phyloP scores from a whole-genome alignment of 2,888 invertebrate species.

The Clunio marinus region DNA sequence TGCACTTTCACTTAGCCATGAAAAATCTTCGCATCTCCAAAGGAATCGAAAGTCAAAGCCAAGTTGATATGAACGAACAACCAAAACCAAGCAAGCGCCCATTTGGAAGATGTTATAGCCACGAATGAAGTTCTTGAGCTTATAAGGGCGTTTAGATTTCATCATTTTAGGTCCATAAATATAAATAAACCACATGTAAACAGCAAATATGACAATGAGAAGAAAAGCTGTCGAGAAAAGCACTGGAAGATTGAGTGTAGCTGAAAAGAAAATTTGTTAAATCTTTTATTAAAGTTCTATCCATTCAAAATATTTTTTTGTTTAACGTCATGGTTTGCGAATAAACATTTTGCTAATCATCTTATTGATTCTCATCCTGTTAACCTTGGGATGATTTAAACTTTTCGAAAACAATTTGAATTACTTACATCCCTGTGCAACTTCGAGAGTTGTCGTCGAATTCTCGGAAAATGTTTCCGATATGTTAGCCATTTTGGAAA shows the following conservation, averaged over 20 bases:
- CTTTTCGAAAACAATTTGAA: no score
- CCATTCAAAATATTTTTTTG: no score
- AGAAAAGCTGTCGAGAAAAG: background rate
- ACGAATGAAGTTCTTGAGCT: background rate
- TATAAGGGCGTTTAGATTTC: background rate
- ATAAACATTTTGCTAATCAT: no score
- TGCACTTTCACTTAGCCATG: background rate
- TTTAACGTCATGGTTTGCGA: no score
- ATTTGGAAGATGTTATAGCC: conserved; percentile 17
- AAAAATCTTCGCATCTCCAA: background rate
- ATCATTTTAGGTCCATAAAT: background rate
- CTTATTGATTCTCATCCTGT: no score
- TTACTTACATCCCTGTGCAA: no score
- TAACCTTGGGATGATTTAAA: no score
- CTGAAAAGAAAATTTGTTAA: no score
- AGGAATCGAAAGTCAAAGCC: background rate
- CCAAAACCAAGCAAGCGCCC: background rate
- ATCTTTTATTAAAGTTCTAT: no score
- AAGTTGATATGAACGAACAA: background rate
- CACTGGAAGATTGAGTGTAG: background rate
- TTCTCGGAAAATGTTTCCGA: no score
- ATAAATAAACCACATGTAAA: background rate
- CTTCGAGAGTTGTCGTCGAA: no score
- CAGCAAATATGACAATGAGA: background rate
- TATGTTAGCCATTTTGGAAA: no score